Conservation (phyloP, 2,113 vertebrate species). For the Noturus placidus region DNA sequence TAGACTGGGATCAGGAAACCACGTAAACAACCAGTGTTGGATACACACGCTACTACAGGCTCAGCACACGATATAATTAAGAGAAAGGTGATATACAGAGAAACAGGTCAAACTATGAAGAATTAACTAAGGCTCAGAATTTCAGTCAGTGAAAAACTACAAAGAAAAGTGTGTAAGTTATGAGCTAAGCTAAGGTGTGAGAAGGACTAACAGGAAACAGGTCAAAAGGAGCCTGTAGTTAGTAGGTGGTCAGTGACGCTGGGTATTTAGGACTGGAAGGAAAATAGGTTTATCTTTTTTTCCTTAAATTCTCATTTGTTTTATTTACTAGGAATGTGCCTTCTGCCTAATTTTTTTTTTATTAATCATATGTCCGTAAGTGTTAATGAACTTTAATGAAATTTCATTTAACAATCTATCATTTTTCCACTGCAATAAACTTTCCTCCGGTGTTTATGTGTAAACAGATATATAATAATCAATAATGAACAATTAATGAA, state of each 20-base stretch:
- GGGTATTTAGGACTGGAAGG: background rate
- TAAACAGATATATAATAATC: background rate
- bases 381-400: background rate
- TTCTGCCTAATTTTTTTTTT: background rate
- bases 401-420: background rate
- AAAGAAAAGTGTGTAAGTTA: background rate
- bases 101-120: background rate
- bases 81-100: constrained; percentile 1
- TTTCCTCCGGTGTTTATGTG: background rate
- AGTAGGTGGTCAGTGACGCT: background rate
- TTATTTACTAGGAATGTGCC: background rate
- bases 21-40: constrained; percentile 2
- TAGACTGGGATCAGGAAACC: constrained; percentile 17
- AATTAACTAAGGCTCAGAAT: background rate
- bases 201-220: background rate
- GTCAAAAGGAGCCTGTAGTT: background rate
- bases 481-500: background rate
- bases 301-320: background rate
- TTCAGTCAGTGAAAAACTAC: background rate
- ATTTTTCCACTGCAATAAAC: background rate
- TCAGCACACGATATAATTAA: background rate
- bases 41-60: constrained; percentile 18
- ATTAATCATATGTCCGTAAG: background rate
- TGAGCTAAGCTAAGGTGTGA: too few relatives aligned
- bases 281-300: background rate